These are phyloP conservation scores for Odiellus spinosus DNA, from an alignment of 2,888 invertebrate genomes.

Conservation along the genomic window DNA sequence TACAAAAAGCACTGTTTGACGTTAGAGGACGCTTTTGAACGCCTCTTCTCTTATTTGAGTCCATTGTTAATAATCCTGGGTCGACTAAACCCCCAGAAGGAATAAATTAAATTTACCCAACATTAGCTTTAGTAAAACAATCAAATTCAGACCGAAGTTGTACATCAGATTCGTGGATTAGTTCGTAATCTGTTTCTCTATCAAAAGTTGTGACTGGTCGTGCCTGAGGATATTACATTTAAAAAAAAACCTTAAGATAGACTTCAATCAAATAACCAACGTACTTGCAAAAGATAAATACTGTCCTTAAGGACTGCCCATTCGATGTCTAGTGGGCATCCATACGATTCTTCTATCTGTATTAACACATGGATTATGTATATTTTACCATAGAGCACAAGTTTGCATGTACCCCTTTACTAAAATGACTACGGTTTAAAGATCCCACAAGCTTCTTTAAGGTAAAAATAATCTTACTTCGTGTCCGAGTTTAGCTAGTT, in stretches of 20 bases:
- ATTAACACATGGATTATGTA: too few species aligned
- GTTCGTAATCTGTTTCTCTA: slow-evolving; percentile 48
- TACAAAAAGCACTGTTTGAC: too few species aligned
- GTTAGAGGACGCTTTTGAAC: too few species aligned
- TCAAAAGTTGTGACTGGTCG: slow-evolving; percentile 58
- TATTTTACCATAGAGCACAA: too few species aligned
- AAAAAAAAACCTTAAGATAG: too few species aligned
- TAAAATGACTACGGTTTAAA: not conserved
- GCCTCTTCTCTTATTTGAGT: too few species aligned
- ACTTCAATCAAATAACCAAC: too few species aligned
- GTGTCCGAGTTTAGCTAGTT: not conserved
- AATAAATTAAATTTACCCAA: too few species aligned
- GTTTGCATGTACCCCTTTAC: not conserved
- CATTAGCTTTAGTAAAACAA: slow-evolving; percentile 15
- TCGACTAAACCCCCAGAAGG: not conserved
- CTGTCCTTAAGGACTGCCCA: slow-evolving; percentile 51
- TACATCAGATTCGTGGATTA: slow-evolving; percentile 56
- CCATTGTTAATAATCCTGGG: too few species aligned
- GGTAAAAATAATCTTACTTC: not conserved
- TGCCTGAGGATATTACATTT: too few species aligned
- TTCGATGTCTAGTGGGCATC: slow-evolving; percentile 57
- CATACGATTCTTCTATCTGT: slow-evolving; percentile 48
- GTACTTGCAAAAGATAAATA: slow-evolving; percentile 40
- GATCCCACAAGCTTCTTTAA: not conserved
- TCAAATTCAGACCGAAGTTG: slow-evolving; percentile 11